Evolutionary conservation across 1,140 invertebrate genomes (phyloP).

Genomic region (Chironomus tepperi): DNA sequence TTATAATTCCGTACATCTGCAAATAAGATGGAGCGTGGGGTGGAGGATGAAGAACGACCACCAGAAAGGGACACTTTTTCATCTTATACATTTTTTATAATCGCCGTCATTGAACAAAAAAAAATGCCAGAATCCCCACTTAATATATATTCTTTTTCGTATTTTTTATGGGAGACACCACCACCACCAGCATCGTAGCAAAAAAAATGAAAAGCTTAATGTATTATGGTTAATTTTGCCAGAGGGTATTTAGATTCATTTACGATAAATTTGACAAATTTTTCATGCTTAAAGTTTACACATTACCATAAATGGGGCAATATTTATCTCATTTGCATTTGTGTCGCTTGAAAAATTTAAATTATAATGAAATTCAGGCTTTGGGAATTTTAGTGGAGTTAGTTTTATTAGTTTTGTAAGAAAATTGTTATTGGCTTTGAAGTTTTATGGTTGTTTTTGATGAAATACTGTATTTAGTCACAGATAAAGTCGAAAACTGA

Average conservation of each 20-base stretch:
- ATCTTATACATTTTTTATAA: conserved; percentile 15
- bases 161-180: background rate
- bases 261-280: too few species aligned
- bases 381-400: too few species aligned
- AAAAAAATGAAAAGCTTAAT: conserved; percentile 7
- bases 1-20: conserved; percentile 6
- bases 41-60: background rate
- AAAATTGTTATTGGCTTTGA: too few species aligned
- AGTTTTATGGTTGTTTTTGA: too few species aligned
- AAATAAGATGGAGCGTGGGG: background rate
- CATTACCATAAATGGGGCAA: too few species aligned
- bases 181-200: background rate
- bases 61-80: background rate
- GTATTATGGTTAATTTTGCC: conserved; percentile 1
- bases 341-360: too few species aligned
- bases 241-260: background rate
- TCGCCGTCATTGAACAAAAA: background rate
- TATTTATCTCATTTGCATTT: too few species aligned
- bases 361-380: too few species aligned
- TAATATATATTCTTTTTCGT: background rate
- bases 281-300: too few species aligned
- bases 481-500: too few species aligned
- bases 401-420: too few species aligned
- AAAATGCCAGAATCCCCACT: conserved; percentile 3
- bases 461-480: too few species aligned